Evolutionary conservation across 92 coral and sea anemone species (phyloP), one percentile per base, ranked within the genome.

Genomic region (Nematostella vectensis): DNA sequence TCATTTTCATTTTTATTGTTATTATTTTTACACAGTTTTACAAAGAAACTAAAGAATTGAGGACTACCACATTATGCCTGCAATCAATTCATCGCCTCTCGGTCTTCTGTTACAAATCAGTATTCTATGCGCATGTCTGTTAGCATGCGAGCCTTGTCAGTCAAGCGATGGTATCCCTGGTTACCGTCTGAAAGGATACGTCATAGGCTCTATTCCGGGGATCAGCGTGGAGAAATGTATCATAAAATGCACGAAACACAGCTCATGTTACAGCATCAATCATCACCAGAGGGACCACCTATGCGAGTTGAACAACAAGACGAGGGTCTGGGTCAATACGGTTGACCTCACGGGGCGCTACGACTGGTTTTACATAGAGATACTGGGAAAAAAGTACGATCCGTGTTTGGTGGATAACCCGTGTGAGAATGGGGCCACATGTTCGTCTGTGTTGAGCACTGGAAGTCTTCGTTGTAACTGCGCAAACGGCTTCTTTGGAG

Each of bases 251-350:
- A 20, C 25, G 3, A 42, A 64, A 8, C 31, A 50, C 17, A 25
- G 21, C 20, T 25, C 25, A 22, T 64, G 70, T 26, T 64, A 51
- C 61, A 64, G 70, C 29, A 51, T 64, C 47, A 64, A 64, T 53
- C 57, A 64, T 16, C 24, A 23, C 12, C 50, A 22, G n/a, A 38
- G 27, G 1, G 4, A 57, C 25, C 26, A 25, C 13, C 12, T 16
- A 4, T 64, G 70, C 11, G 70, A 64, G 42, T 51, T 51, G n/a
- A 64, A 64, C 60, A 64, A 64, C 44, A 50, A 31, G 21, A 64
- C 70, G n/a, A 50, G 49, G 38, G 15, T 40, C 22, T 53, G 59
- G 61, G 37, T 25, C 53, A 39, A 4, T 0, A 16, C 2, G 4
- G 53, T 38, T 3, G 60, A 64, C 22, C 37, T 64, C 11, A 17